Evolutionary conservation across 1,140 invertebrate genomes (phyloP).

Genomic region (Pectinophora gossypiella): DNA sequence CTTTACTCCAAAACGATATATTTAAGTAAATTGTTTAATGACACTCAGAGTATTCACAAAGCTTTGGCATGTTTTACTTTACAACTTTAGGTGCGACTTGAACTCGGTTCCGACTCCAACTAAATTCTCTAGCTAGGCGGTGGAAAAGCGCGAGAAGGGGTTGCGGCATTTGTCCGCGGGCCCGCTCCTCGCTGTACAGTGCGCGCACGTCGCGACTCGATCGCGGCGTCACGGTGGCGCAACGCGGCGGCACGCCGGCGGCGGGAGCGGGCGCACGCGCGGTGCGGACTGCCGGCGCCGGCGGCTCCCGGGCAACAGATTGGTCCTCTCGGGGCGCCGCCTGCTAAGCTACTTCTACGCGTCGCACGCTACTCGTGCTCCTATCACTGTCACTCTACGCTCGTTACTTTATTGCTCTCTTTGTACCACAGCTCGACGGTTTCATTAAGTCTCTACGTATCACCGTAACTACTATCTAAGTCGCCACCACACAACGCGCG

Average conservation of each 20-base stretch:
- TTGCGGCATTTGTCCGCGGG: no score
- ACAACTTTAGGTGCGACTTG: no score
- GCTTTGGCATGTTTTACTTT: no score
- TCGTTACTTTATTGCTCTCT: constrained; percentile 67
- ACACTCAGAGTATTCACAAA: no score
- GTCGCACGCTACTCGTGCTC: constrained; percentile 51
- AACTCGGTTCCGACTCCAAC: no score
- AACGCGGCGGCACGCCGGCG: not conserved
- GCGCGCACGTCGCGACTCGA: no score
- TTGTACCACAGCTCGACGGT: constrained; percentile 72
- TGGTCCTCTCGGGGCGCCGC: constrained; percentile 47
- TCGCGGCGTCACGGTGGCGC: no score
- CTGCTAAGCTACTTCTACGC: constrained; percentile 31
- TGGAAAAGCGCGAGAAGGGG: no score
- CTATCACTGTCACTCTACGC: constrained; percentile 43
- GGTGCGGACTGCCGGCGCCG: not conserved
- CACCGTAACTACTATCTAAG: constrained; percentile 63
- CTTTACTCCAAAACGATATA: no score
- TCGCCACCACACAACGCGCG: constrained; percentile 35
- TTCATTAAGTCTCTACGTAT: constrained; percentile 72
- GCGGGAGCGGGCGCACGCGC: not conserved
- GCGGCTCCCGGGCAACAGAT: constrained; percentile 37
- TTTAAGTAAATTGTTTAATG: no score
- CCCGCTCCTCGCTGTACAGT: no score
- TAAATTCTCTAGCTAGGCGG: no score